phyloP scores from a whole-genome alignment of 2,888 invertebrate genomes.

The Leptopilina myrica region DNA sequence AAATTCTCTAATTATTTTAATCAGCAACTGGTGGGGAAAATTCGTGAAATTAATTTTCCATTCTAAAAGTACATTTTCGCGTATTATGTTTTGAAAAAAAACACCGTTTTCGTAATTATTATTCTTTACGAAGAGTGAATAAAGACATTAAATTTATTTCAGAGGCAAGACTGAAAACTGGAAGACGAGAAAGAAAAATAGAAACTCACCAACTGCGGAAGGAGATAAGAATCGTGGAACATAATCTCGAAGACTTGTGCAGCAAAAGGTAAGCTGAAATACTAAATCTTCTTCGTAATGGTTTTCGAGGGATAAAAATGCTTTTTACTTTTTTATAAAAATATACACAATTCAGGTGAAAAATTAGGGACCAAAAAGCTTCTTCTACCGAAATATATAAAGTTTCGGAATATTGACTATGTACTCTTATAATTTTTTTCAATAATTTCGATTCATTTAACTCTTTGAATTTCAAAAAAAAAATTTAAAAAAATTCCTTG shows the following conservation, averaged over 20 bases:
- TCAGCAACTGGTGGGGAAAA: too few species aligned
- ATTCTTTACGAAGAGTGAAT: not conserved
- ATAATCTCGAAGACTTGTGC: conserved; percentile 11
- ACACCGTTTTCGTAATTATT: not conserved
- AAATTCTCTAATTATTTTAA: too few species aligned
- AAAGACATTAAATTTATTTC: conserved; percentile 15
- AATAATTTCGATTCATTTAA: too few species aligned
- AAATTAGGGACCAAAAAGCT: too few species aligned
- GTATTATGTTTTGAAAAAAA: not conserved
- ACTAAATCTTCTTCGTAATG: conserved; percentile 6
- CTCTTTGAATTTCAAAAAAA: too few species aligned
- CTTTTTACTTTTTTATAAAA: conserved; percentile 9
- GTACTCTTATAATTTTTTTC: too few species aligned
- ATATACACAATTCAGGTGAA: not conserved
- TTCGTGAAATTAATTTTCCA: too few species aligned
- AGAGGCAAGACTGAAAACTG: conserved; percentile 17
- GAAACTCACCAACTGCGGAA: not conserved
- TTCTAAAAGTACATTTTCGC: not conserved
- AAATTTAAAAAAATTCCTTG: not conserved
- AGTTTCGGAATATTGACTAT: too few species aligned
- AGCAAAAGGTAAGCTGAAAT: conserved; percentile 25
- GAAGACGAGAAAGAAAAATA: not conserved
- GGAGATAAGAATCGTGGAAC: conserved; percentile 11
- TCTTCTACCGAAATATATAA: too few species aligned
- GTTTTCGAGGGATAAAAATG: not conserved